These are phyloP conservation scores for Sciurus vulgaris DNA, from an alignment of 2,797 vertebrate genomes.

Conservation along the genomic window DNA sequence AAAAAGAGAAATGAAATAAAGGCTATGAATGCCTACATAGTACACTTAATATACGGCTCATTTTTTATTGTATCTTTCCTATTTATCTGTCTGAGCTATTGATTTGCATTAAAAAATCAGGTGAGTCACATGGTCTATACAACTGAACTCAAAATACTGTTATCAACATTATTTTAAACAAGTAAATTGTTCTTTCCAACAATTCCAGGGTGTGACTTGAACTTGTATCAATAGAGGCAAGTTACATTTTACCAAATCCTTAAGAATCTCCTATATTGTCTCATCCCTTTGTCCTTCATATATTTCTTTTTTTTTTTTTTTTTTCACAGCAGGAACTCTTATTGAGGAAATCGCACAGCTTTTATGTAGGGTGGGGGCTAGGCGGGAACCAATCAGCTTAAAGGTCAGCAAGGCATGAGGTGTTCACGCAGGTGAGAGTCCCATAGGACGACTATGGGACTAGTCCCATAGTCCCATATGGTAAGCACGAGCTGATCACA, in stretches of 20 bases:
- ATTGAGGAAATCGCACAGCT: too few relatives aligned
- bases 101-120: not conserved
- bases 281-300: not conserved
- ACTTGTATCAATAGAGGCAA: not conserved
- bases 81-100: not conserved
- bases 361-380: too few relatives aligned
- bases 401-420: too few relatives aligned
- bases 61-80: not conserved
- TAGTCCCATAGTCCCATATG: too few relatives aligned
- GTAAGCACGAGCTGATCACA: too few relatives aligned
- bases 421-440: too few relatives aligned
- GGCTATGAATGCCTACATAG: not conserved
- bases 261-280: not conserved
- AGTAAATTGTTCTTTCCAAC: not conserved
- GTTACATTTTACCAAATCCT: not conserved
- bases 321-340: too few relatives aligned
- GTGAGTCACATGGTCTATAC: not conserved
- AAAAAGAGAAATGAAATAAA: conserved; percentile 13
- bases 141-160: not conserved
- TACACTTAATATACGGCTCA: not conserved
- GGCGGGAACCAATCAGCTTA: too few relatives aligned
- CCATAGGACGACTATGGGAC: too few relatives aligned
- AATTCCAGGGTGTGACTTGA: not conserved
- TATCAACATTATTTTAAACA: conserved; percentile 28
- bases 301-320: too few relatives aligned